phyloP scores from a whole-genome alignment of 2,888 invertebrate species.

The Trachelus iudaicus region DNA sequence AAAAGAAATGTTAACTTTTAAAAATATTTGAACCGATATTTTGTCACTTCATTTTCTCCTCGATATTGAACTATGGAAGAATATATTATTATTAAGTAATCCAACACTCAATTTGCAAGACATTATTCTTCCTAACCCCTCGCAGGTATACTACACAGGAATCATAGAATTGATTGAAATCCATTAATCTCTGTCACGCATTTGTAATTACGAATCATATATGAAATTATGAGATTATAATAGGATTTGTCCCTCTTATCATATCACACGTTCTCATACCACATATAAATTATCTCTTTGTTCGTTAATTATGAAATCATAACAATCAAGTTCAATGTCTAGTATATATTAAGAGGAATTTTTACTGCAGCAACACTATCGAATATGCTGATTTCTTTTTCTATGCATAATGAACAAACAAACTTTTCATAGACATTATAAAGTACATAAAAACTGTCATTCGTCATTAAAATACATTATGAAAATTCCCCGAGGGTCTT shows the following conservation, averaged over 20 bases:
- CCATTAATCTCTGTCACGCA: background rate
- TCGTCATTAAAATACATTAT: background rate
- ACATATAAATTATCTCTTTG: background rate
- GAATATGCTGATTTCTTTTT: background rate
- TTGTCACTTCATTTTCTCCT: background rate
- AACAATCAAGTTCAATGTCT: background rate
- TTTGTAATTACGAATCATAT: background rate
- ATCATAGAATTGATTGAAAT: background rate
- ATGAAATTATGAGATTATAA: background rate
- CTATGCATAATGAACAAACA: background rate
- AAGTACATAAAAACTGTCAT: background rate
- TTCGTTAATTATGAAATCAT: background rate
- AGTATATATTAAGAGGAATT: background rate
- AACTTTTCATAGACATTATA: background rate
- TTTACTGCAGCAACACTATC: background rate
- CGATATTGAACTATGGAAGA: background rate
- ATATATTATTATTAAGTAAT: background rate
- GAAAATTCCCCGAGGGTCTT: background rate
- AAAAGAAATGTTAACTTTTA: background rate
- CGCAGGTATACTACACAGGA: background rate
- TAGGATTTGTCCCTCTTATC: background rate
- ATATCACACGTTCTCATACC: background rate
- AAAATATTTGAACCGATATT: background rate
- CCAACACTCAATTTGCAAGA: background rate
- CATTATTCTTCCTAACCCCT: background rate